Base-by-base conservation (phyloP, 2,797 vertebrate species). In the Erpetoichthys calabaricus region DNA sequence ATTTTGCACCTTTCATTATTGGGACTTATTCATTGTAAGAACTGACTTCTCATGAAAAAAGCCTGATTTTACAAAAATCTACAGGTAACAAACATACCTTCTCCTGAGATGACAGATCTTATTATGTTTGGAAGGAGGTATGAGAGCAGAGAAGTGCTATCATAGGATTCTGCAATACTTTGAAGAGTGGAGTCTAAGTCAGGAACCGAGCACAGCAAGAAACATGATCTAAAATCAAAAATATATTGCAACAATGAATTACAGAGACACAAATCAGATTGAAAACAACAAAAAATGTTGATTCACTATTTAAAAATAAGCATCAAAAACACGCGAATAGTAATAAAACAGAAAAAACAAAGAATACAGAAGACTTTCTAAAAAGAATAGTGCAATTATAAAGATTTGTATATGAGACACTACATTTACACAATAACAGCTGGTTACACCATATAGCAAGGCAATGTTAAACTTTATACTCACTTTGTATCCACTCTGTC, bases 81-180 rank as follows among this genome's bases (percentile, higher is more conserved):
- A 25, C 25, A 25, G 25, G 25, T 25, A 25, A 25, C 25, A 25
- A 25, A 25, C 25, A 25, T 25, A 25, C 25, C 25, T 25, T 25
- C 57, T 45, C 43, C 9, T 58, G 45, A 47, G 65, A 89, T 46
- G 3, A 74, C 53, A 4, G 67, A 8, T 2, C 52, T 67, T 25
- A 92, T 67, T 63, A 98, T 77, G 43, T 82, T 80, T 43, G 92
- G 92, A 65, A 99, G 77, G 65, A 98, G 71, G 74, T 90, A 90
- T 5, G 45, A 61, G 65, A 99, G 80, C 55, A 99, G 73, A 59
- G 94, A 81, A 59, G 77, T 80, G 60, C 91, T 60, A 4, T 97
- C 89, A 0, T 94, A 83, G 6, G 10, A 45, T 5, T 60, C 55
- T 1, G 89, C 82, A 67, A 96, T 85, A n/a, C 60, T 67, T 60